A percentile compares a stretch with the other conserved stretches of the same genome.
These are phyloP conservation scores for Hydrotaea diabolus DNA, from an alignment of 2,888 invertebrate genomes.

Conservation along the genomic window DNA sequence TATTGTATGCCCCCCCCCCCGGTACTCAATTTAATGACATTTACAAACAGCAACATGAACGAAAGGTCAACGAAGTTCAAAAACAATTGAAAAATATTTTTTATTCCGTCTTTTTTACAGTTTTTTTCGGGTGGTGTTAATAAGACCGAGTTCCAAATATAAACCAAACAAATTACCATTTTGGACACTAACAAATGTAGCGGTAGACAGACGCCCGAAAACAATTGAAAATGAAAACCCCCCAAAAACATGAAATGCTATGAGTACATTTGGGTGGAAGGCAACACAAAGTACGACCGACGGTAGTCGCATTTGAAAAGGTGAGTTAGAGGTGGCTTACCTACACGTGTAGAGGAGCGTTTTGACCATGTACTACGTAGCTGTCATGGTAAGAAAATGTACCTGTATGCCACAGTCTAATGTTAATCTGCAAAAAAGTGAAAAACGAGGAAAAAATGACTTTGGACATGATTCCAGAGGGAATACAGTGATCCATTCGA, in stretches of 20 bases:
- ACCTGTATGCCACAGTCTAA: neutral
- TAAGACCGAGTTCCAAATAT: conserved; percentile 22
- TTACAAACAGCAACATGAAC: conserved; percentile 14
- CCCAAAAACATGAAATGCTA: neutral
- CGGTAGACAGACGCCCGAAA: neutral
- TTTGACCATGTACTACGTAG: conserved; percentile 8
- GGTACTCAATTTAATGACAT: conserved; percentile 36
- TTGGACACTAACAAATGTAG: conserved; percentile 4
- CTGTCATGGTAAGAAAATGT: neutral
- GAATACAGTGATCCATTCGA: conserved; percentile 3
- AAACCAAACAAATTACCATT: conserved; percentile 26
- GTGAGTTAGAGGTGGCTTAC: conserved; percentile 29
- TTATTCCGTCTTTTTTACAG: conserved; percentile 4
- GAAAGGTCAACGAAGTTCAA: conserved; percentile 45
- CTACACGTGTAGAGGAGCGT: conserved; percentile 24
- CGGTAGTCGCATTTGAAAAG: conserved; percentile 5
- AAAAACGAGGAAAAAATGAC: neutral
- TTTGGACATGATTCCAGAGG: conserved; percentile 7
- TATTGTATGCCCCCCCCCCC: neutral
- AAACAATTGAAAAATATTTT: conserved; percentile 33
- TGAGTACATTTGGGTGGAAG: neutral
- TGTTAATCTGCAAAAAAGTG: neutral
- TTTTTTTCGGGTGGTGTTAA: conserved; percentile 33
- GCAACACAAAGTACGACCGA: neutral
- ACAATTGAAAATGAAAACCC: conserved; percentile 31